Evolutionary conservation across 2,888 invertebrate species (phyloP), one percentile per base, ranked within the genome.

Genomic region (Sphecodes monilicornis): DNA sequence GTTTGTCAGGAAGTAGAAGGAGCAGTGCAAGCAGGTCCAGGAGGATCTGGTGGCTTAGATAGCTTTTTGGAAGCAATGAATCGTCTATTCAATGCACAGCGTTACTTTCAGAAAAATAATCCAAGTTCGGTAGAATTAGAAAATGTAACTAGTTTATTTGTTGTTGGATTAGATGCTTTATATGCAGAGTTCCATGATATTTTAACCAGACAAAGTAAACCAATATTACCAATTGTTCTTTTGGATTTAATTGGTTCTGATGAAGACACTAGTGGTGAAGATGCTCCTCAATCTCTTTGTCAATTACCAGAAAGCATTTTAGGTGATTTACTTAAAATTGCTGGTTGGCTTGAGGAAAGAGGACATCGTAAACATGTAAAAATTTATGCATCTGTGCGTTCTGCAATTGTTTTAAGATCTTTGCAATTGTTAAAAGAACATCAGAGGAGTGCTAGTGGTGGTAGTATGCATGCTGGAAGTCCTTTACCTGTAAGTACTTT

Each of bases 111-210:
- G 92, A 97, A 97, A 91, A 98, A 98, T 93, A 99, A 98, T 94
- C 98, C 98, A 0, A 98, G 98, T 92, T 98, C 98, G 94, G 98
- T 98, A 39, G 99, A 99, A 95, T 95, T 99, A 77, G 98, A 98
- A 93, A 99, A 99, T 95, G 98, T 99, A 89, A 96, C 97, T 70
- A 96, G 97, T 39, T 94, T 97, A 76, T 98, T 98, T 91, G 97
- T 97, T 90, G 96, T 97, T 89, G 99, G 99, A 3, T 97, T 98
- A 77, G 97, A 98, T 90, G 97, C 98, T 83, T 94, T 99, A 70
- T 98, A 98, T 93, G 96, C 97, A 82, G 98, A 99, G 90, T 99
- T 99, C 94, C 97, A 98, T 90, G 97, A 98, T 90, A 95, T 98
- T 83, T 95, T 99, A 60, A 97, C 97, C 86, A 97, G 98, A 85